Conservation (phyloP, 2,113 vertebrate species). For the Australoheros scitulus region DNA sequence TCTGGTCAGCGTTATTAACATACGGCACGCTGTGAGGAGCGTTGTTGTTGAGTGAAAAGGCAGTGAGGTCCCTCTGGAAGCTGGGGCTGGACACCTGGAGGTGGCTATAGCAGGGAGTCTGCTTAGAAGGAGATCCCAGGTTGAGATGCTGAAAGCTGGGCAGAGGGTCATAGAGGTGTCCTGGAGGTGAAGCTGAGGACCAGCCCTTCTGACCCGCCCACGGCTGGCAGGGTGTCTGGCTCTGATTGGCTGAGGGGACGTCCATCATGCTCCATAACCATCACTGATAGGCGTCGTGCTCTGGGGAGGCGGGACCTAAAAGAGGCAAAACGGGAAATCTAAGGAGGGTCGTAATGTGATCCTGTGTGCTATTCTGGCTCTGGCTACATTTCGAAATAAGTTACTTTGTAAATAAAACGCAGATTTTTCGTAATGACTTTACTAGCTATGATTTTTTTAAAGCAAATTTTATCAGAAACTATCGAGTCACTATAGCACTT, state of each 20-base stretch:
- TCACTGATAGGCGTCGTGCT: slow-evolving; percentile 16
- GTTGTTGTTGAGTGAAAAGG: background rate
- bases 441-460: background rate
- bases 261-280: slow-evolving; percentile 68
- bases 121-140: slow-evolving; percentile 33
- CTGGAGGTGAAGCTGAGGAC: slow-evolving; percentile 35
- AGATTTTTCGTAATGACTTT: rapidly evolving
- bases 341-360: background rate
- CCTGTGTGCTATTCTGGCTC: background rate
- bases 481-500: background rate
- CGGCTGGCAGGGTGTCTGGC: slow-evolving; percentile 42
- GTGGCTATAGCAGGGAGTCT: background rate
- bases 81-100: background rate
- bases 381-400: rapidly evolving
- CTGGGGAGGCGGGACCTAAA: slow-evolving; percentile 6
- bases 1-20: background rate
- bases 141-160: slow-evolving; percentile 46
- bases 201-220: slow-evolving; percentile 66
- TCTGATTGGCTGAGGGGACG: slow-evolving; percentile 58
- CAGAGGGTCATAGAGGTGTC: slow-evolving; percentile 28
- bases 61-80: background rate
- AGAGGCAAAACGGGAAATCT: background rate
- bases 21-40: background rate
- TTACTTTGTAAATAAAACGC: background rate
- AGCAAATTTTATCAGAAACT: background rate